A percentile compares a stretch with the other conserved stretches of the same genome.
Conservation (phyloP, 37 sponge, comb jelly and placozoan species). For the Cliona cf. orientalis region DNA sequence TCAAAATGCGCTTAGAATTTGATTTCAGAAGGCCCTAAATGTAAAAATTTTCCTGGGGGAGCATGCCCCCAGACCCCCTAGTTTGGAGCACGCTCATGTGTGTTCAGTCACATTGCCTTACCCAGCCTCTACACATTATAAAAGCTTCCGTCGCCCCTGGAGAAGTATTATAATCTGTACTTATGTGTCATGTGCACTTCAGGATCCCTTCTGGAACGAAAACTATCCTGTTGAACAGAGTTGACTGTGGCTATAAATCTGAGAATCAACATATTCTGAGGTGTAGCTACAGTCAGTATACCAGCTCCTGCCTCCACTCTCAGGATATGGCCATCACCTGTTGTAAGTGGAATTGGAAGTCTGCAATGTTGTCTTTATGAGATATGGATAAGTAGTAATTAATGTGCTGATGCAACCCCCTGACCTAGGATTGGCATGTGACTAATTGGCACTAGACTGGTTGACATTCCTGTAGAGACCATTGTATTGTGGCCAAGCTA, state of each 20-base stretch:
- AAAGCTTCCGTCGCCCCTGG: too few species aligned
- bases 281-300: not conserved
- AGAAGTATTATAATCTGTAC: not conserved
- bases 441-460: not conserved
- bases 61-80: too few species aligned
- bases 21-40: too few species aligned
- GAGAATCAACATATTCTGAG: not conserved
- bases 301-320: not conserved
- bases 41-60: too few species aligned
- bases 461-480: not conserved
- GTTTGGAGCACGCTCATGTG: too few species aligned
- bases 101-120: too few species aligned
- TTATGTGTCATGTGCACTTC: not conserved
- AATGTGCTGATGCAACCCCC: not conserved
- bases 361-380: not conserved
- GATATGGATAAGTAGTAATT: not conserved
- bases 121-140: too few species aligned
- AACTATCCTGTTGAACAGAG: not conserved
- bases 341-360: not conserved
- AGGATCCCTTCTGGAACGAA: not conserved
- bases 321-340: not conserved
- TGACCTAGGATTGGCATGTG: not conserved
- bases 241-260: not conserved
- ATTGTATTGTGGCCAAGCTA: not conserved
- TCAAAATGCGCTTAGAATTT: too few species aligned